These are phyloP conservation scores for Athalia circularis DNA, from an alignment of 2,888 invertebrate genomes.

Conservation along the genomic window DNA sequence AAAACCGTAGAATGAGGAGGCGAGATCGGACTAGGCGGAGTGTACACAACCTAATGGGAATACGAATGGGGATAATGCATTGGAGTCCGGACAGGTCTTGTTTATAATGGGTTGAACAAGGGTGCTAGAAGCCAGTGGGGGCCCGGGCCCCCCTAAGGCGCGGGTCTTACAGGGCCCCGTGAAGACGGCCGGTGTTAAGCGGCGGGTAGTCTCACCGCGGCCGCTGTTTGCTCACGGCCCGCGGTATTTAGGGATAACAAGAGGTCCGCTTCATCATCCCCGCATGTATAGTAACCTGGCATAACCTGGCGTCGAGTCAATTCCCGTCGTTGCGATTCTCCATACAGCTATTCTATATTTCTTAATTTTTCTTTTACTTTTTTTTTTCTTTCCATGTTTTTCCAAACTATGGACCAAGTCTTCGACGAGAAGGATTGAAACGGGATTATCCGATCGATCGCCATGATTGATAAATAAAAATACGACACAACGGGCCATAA, in stretches of 20 bases:
- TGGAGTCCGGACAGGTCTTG: conserved; percentile 68
- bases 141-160: conserved; percentile 69
- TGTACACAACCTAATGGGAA: conserved; percentile 56
- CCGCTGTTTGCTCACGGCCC: conserved; percentile 71
- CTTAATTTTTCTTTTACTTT: not conserved
- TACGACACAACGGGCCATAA: too few relatives aligned
- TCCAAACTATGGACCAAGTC: too few relatives aligned
- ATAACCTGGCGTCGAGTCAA: not conserved
- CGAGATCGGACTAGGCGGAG: conserved; percentile 52
- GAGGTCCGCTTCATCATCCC: conserved; percentile 72
- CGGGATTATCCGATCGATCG: too few relatives aligned
- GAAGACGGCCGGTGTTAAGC: conserved; percentile 66
- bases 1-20: conserved; percentile 26
- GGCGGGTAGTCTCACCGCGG: conserved; percentile 67
- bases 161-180: conserved; percentile 63
- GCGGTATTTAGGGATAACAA: conserved; percentile 73
- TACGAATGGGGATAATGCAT: conserved; percentile 67
- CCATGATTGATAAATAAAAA: too few relatives aligned
- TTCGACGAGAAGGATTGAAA: too few relatives aligned
- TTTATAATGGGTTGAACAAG: conserved; percentile 73
- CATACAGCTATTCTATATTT: conserved; percentile 6
- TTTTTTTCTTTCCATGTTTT: not conserved
- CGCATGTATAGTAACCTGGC: conserved; percentile 46
- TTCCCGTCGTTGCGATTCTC: conserved; percentile 14
- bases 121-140: conserved; percentile 73